Evolutionary conservation across 2,797 vertebrate genomes (phyloP).

Genomic region (Tauraco hartlaubi): DNA sequence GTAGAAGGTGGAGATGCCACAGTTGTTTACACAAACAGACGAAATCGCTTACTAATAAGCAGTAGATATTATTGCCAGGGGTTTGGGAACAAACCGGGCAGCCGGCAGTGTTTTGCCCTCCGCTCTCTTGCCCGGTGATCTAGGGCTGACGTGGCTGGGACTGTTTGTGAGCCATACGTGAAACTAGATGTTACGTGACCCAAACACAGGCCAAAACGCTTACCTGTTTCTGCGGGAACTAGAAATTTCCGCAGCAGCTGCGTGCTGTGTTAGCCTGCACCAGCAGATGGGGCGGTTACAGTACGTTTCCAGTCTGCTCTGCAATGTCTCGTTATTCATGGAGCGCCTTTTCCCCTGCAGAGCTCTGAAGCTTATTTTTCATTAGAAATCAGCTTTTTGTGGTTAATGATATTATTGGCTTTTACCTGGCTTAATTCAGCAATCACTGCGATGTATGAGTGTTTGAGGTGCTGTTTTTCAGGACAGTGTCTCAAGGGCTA

Average conservation of each 20-base stretch:
- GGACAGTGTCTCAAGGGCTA: background rate
- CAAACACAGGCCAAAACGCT: background rate
- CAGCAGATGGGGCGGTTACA: conserved; percentile 62
- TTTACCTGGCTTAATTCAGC: background rate
- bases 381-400: background rate
- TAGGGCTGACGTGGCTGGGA: background rate
- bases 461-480: background rate
- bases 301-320: background rate
- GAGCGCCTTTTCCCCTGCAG: background rate
- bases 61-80: background rate
- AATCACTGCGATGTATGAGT: background rate
- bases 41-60: background rate
- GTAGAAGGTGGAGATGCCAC: background rate
- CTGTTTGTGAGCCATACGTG: accelerated
- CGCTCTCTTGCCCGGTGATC: background rate
- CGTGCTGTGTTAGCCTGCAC: background rate
- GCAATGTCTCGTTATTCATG: background rate
- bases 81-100: background rate
- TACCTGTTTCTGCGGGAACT: background rate
- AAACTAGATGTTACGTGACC: background rate
- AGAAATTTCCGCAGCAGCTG: background rate
- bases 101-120: background rate
- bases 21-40: background rate
- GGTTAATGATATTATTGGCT: background rate
- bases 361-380: background rate